Evolutionary conservation across 2,888 invertebrate genomes (phyloP), one percentile per base, ranked within the genome.

Genomic region (Hyposoter didymator): DNA sequence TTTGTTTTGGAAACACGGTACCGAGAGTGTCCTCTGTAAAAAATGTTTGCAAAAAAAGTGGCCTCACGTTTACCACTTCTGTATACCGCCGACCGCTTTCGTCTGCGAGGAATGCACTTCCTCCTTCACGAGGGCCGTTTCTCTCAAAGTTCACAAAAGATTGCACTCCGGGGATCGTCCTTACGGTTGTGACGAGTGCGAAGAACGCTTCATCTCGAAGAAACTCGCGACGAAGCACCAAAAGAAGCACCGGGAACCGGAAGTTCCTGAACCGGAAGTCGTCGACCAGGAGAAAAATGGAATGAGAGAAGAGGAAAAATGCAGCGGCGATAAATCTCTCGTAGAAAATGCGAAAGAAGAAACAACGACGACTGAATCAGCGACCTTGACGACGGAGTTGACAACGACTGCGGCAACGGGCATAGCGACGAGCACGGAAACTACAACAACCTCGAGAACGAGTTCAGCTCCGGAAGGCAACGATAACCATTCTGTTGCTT

Each of bases 1-100:
- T 94, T 94, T 98, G 80, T 98, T 98, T 93, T 98, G 98, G 98
- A 98, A 98, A 93, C 98, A 98, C 93, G 98, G 98, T 32, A 98
- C 98, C 2, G 97, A 98, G 92, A 98, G 98, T 94, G 96, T 97
- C 2, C 94, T 96, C 49, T 98, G 98, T 92, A 97, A 97, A 93
- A 96, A 95, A 91, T 98, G 98, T 93, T 94, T 98, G 75, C 97
- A 98, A 91, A 98, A 98, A 92, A 98, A 98, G 90, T 98, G 98
- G 98, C 97, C 97, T 0, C 98, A 98, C 93, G 97, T 98, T 7
- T 98, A 98, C 94, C 98, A 98, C 92, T 98, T 98, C 91, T 98
- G 98, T 92, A 96, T 97, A 87, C 98, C 98, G 59, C 97, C 98
- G 3, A 94, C 95, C 12, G 95, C 95, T 79, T 98, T 98, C 93